A percentile compares a stretch with the other conserved stretches of the same genome.
phyloP scores from a whole-genome alignment of 2,113 vertebrate genomes.

The Elachura formosa region DNA sequence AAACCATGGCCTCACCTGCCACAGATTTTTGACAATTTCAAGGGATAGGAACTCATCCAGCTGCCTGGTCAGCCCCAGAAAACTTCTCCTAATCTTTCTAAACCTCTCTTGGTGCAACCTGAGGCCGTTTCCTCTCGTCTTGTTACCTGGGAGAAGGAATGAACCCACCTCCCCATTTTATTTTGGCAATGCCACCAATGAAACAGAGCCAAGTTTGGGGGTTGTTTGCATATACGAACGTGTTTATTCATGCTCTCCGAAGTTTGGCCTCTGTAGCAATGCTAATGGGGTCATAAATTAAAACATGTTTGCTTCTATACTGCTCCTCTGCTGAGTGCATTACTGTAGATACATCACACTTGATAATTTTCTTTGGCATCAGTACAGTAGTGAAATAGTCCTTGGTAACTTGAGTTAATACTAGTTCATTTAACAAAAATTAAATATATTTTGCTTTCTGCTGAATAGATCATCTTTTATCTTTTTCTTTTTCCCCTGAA shows the following conservation, averaged over 20 bases:
- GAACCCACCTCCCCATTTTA: not conserved
- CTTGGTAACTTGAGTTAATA: not conserved
- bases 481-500: not conserved
- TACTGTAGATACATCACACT: not conserved
- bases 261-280: not conserved
- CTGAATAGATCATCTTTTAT: not conserved
- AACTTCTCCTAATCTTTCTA: not conserved
- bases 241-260: not conserved
- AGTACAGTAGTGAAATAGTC: not conserved
- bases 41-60: not conserved
- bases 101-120: not conserved
- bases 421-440: not conserved
- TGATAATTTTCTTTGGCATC: not conserved
- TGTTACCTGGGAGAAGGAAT: not conserved
- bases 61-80: not conserved
- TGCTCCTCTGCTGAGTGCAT: not conserved
- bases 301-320: not conserved
- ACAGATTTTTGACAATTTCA: fast-evolving
- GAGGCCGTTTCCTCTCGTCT: not conserved
- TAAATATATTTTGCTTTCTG: slow-evolving; percentile 25
- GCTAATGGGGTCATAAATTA: not conserved
- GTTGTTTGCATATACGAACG: not conserved
- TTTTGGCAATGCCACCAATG: not conserved
- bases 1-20: not conserved
- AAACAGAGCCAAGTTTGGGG: not conserved